phyloP scores from a whole-genome alignment of 92 coral and sea anemone species.

The Epizoanthus scotinus region DNA sequence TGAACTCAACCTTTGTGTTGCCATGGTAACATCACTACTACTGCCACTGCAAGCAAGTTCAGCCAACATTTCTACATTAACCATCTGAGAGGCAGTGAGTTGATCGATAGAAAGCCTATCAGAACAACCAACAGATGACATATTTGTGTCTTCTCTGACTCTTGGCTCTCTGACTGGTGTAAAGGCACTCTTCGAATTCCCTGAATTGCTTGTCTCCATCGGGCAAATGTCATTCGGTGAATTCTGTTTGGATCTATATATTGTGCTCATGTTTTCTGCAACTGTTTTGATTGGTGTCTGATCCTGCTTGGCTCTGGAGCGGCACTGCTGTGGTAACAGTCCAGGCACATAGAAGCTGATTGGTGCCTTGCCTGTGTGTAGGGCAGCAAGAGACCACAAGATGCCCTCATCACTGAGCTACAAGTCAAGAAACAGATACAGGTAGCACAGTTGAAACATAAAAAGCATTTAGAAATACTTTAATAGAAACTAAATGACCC shows the following conservation, averaged over 20 bases:
- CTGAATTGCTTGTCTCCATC: not conserved
- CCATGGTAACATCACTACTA: conserved; percentile 40
- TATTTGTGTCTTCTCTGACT: not conserved
- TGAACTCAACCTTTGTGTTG: conserved; percentile 41
- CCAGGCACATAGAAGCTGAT: conserved; percentile 74
- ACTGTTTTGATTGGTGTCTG: not conserved
- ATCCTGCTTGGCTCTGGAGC: conserved; percentile 45
- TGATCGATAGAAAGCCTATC: conserved; percentile 22
- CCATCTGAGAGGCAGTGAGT: conserved; percentile 82
- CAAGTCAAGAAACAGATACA: not conserved
- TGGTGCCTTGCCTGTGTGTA: conserved; percentile 21
- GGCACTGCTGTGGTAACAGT: conserved; percentile 70
- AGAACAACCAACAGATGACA: not conserved
- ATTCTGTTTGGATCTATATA: not conserved
- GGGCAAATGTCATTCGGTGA: not conserved
- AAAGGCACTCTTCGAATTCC: not conserved
- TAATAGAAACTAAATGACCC: no score
- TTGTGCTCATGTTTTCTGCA: not conserved
- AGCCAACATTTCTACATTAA: conserved; percentile 68
- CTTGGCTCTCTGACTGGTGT: not conserved
- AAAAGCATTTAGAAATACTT: no score
- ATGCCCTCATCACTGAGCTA: conserved; percentile 36
- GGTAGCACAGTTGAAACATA: not conserved
- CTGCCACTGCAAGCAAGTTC: conserved; percentile 65
- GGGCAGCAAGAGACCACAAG: conserved; percentile 86